Evolutionary conservation across 2,797 vertebrate species (phyloP).

Genomic region (Protonibea diacanthus): DNA sequence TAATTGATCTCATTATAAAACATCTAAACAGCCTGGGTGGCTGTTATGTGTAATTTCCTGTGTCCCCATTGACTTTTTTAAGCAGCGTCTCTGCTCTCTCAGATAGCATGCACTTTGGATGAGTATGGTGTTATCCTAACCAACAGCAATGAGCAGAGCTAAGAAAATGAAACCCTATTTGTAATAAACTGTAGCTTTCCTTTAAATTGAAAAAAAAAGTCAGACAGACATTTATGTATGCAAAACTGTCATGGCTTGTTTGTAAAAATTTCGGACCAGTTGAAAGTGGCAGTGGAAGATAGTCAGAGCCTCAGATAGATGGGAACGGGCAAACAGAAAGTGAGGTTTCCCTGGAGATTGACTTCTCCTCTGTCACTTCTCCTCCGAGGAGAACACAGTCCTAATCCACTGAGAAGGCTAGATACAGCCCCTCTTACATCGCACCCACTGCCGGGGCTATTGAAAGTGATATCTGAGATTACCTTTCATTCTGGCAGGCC

Average conservation of each 20-base stretch:
- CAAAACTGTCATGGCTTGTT: neutral
- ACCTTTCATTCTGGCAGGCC: conserved; percentile 82
- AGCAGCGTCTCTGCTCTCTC: neutral
- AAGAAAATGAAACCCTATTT: neutral
- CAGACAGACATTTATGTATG: neutral
- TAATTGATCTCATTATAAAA: no score
- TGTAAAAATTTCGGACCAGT: neutral
- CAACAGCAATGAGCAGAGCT: neutral
- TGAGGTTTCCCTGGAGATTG: conserved; percentile 66
- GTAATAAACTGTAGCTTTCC: neutral
- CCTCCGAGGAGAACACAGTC: conserved; percentile 76
- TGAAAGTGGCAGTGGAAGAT: conserved; percentile 14
- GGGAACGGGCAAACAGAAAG: conserved; percentile 57
- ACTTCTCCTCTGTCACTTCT: conserved; percentile 76
- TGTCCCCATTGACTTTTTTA: neutral
- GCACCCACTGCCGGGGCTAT: conserved; percentile 81
- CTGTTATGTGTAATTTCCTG: neutral
- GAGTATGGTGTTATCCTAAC: neutral
- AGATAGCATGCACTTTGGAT: neutral
- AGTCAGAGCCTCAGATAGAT: conserved; percentile 1
- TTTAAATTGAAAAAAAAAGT: conserved; percentile 3
- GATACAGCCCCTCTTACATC: conserved; percentile 81
- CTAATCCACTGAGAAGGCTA: conserved; percentile 84
- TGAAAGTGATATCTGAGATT: conserved; percentile 90
- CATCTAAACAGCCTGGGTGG: no score